These are phyloP conservation scores for Mastomys coucha DNA, from an alignment of 2,113 vertebrate species.

Conservation along the genomic window DNA sequence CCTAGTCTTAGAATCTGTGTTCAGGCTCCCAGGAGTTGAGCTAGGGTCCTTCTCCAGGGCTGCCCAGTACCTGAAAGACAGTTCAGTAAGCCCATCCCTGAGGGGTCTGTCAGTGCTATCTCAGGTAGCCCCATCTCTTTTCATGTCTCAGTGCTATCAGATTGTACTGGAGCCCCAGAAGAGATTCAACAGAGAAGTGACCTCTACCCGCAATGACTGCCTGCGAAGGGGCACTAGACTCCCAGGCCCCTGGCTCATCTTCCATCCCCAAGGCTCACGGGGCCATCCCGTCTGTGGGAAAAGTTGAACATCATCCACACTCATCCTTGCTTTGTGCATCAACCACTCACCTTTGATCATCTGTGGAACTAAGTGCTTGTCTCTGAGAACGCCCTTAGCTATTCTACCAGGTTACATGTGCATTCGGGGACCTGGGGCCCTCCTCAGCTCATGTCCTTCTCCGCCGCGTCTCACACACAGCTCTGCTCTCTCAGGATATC, in stretches of 20 bases:
- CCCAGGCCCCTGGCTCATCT: neutral
- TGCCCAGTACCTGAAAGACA: neutral
- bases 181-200: neutral
- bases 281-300: neutral
- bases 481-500: neutral
- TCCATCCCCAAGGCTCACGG: neutral
- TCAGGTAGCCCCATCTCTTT: neutral
- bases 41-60: neutral
- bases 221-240: neutral
- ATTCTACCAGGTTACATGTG: neutral
- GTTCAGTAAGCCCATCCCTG: neutral
- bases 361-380: neutral
- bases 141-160: neutral
- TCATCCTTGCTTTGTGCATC: neutral
- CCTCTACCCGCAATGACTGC: neutral
- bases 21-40: neutral
- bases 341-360: neutral
- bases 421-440: neutral
- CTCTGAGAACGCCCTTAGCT: neutral
- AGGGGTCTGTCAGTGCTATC: neutral
- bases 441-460: neutral
- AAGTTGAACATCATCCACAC: neutral
- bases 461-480: fast-evolving
- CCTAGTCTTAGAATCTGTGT: neutral
- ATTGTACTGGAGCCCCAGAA: neutral